These are phyloP conservation scores for Heterotilapia buettikoferi DNA, from an alignment of 2,113 vertebrate genomes.

Conservation along the genomic window DNA sequence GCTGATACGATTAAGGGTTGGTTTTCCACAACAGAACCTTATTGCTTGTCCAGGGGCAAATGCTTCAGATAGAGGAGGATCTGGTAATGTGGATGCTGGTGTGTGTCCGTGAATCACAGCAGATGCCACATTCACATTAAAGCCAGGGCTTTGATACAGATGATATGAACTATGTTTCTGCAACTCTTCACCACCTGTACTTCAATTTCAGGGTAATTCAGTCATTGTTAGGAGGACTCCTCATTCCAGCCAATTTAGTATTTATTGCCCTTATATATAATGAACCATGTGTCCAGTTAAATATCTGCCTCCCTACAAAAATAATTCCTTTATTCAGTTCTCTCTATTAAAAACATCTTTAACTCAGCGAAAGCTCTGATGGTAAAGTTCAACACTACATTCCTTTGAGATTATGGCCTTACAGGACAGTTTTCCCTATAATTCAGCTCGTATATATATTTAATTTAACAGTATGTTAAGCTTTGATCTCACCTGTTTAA, in stretches of 20 bases:
- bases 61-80: background rate
- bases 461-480: background rate
- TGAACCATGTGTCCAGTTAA: background rate
- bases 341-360: background rate
- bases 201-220: background rate
- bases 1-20: background rate
- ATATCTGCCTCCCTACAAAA: background rate
- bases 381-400: background rate
- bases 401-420: background rate
- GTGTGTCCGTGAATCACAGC: background rate
- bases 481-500: slow-evolving; percentile 82
- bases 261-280: background rate
- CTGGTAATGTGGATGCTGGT: background rate
- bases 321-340: background rate
- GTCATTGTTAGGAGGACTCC: background rate
- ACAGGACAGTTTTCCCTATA: background rate
- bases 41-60: slow-evolving; percentile 1
- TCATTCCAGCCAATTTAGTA: background rate
- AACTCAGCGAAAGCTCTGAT: background rate
- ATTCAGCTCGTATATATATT: background rate
- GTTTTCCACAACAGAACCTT: slow-evolving; percentile 17
- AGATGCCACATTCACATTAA: slow-evolving; percentile 17
- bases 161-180: background rate
- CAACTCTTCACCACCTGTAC: background rate
- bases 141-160: background rate